Evolutionary conservation across 2,888 invertebrate genomes (phyloP).

Genomic region (Trissolcus japonicus): DNA sequence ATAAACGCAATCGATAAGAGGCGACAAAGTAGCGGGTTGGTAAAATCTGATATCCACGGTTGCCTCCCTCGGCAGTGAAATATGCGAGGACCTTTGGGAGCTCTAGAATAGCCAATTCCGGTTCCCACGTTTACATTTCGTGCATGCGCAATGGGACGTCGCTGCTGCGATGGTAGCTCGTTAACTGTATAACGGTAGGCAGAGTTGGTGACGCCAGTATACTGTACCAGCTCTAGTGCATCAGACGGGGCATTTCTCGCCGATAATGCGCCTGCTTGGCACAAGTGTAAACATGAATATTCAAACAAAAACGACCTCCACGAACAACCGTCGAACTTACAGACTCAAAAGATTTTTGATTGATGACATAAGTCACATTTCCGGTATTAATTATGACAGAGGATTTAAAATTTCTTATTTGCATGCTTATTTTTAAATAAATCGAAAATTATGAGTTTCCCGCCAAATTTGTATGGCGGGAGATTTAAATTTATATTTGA

Average conservation of each 20-base stretch:
- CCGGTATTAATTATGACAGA: too few relatives aligned
- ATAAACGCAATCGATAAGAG: slow-evolving; percentile 39
- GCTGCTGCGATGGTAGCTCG: slow-evolving; percentile 75
- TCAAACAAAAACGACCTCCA: slow-evolving; percentile 11
- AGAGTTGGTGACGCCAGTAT: slow-evolving; percentile 59
- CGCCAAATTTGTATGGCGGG: too few relatives aligned
- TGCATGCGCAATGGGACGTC: slow-evolving; percentile 75
- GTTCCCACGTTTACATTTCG: slow-evolving; percentile 77
- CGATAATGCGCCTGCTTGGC: slow-evolving; percentile 12
- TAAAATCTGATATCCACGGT: slow-evolving; percentile 53
- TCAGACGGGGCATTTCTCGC: slow-evolving; percentile 23
- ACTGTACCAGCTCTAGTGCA: slow-evolving; percentile 24
- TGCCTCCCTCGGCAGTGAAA: slow-evolving; percentile 47
- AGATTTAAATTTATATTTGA: too few relatives aligned
- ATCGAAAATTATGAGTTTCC: too few relatives aligned
- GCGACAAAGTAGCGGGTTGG: slow-evolving; percentile 48
- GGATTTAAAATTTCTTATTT: too few relatives aligned
- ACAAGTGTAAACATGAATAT: slow-evolving; percentile 13
- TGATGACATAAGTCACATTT: too few relatives aligned
- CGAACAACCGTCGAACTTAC: neutral
- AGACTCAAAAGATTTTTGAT: too few relatives aligned
- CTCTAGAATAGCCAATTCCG: slow-evolving; percentile 71
- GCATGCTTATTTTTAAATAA: too few relatives aligned
- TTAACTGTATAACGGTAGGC: slow-evolving; percentile 76
- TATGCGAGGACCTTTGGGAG: slow-evolving; percentile 58